phyloP scores from a whole-genome alignment of 2,113 vertebrate genomes.

The Polypterus senegalus region DNA sequence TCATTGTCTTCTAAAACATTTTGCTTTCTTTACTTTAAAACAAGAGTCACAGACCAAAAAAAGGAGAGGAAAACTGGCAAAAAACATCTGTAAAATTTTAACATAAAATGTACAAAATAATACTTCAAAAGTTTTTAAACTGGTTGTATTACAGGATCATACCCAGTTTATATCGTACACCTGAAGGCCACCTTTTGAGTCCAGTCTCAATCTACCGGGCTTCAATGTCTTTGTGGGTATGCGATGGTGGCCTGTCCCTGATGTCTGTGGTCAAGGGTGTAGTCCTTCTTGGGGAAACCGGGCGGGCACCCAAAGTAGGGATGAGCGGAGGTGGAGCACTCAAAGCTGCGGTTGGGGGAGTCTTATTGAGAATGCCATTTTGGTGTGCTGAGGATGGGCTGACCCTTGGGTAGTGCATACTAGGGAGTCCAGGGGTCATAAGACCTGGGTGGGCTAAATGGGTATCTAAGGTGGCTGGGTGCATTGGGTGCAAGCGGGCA shows the following conservation, averaged over 20 bases:
- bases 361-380: slow-evolving; percentile 86
- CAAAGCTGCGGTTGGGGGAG: slow-evolving; percentile 78
- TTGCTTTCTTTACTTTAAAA: too few relatives aligned
- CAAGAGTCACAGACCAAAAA: not conserved
- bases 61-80: slow-evolving; percentile 4
- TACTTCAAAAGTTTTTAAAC: slow-evolving; percentile 55
- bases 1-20: too few relatives aligned
- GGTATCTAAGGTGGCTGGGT: slow-evolving; percentile 72
- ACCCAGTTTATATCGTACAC: too few relatives aligned
- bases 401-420: slow-evolving; percentile 88
- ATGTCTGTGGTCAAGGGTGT: slow-evolving; percentile 80
- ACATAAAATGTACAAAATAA: slow-evolving; percentile 62
- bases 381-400: slow-evolving; percentile 76
- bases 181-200: too few relatives aligned
- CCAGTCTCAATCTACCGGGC: slow-evolving; percentile 60
- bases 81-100: slow-evolving; percentile 59
- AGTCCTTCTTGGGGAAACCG: slow-evolving; percentile 85
- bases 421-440: slow-evolving; percentile 76
- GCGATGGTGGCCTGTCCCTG: slow-evolving; percentile 76
- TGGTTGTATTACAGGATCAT: slow-evolving; percentile 26
- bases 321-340: slow-evolving; percentile 91
- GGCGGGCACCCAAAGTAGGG: slow-evolving; percentile 73
- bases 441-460: slow-evolving; percentile 75
- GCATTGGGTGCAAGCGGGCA: slow-evolving; percentile 72
- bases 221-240: slow-evolving; percentile 91